A percentile compares a stretch with the other conserved stretches of the same genome.
These are phyloP conservation scores for Pachypeltis micranthus DNA, from an alignment of 1,140 invertebrate genomes.

Conservation along the genomic window DNA sequence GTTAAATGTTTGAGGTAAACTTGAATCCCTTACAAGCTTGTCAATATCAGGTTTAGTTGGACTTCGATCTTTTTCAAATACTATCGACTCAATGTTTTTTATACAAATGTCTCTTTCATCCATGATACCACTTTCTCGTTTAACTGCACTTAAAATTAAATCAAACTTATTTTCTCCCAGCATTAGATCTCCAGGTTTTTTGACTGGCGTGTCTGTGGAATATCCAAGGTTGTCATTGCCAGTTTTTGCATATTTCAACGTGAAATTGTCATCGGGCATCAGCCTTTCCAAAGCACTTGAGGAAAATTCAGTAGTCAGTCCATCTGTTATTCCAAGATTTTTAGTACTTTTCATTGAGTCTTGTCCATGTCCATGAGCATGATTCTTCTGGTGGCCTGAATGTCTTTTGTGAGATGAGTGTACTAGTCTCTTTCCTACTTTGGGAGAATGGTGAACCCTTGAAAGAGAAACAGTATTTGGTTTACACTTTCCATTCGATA, in stretches of 20 bases:
- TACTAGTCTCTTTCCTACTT: constrained; percentile 1
- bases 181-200: neutral
- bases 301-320: neutral
- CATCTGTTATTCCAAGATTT: neutral
- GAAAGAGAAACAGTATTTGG: neutral
- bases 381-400: neutral
- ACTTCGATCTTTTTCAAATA: constrained; percentile 1
- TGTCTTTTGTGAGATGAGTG: constrained; percentile 9
- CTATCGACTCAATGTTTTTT: neutral
- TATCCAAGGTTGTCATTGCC: neutral
- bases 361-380: neutral
- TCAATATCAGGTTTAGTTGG: neutral
- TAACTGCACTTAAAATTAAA: neutral
- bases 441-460: neutral
- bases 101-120: neutral
- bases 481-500: neutral
- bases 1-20: neutral
- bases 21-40: neutral
- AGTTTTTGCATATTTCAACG: neutral
- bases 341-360: neutral
- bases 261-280: neutral
- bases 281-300: neutral
- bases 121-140: neutral
- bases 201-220: neutral
- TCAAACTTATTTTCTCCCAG: constrained; percentile 1